Conservation (phyloP, 2,888 invertebrate genomes). For the Phanerotoma sp. region DNA sequence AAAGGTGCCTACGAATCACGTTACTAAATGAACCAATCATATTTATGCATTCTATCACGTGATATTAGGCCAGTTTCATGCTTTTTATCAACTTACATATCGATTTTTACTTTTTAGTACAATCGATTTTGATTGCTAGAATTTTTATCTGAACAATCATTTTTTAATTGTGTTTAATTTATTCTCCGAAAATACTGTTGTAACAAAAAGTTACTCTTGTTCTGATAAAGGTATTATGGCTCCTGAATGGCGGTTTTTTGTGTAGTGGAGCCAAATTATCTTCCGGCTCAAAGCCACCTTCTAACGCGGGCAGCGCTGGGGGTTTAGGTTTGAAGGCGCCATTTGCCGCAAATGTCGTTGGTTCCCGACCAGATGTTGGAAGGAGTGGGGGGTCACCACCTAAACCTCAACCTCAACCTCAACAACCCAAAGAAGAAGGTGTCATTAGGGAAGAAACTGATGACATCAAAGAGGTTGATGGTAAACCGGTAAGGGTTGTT, state of each 20-base stretch:
- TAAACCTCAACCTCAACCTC: conserved; percentile 6
- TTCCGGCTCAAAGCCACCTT: conserved; percentile 47
- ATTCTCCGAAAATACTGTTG: too few species aligned
- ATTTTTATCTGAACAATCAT: too few species aligned
- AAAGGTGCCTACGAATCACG: too few species aligned
- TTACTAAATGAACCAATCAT: too few species aligned
- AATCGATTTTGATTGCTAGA: too few species aligned
- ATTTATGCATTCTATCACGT: too few species aligned
- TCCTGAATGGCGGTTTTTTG: conserved; percentile 20
- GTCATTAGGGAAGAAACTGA: conserved; percentile 46
- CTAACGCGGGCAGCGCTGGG: conserved; percentile 48
- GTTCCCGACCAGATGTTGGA: conserved; percentile 22
- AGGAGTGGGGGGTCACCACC: conserved; percentile 23
- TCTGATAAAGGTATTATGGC: conserved; percentile 16
- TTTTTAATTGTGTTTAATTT: too few species aligned
- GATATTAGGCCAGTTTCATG: too few species aligned
- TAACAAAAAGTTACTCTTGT: too few species aligned
- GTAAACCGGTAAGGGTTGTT: conserved; percentile 46
- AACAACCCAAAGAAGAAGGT: conserved; percentile 34
- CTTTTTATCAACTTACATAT: too few species aligned
- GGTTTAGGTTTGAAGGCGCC: conserved; percentile 47
- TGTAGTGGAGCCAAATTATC: conserved; percentile 44
- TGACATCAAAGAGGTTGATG: conserved; percentile 47
- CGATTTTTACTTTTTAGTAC: too few species aligned
- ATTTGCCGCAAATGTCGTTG: conserved; percentile 33